These are phyloP conservation scores for Pogona vitticeps DNA, from an alignment of 2,113 vertebrate genomes.

Conservation along the genomic window DNA sequence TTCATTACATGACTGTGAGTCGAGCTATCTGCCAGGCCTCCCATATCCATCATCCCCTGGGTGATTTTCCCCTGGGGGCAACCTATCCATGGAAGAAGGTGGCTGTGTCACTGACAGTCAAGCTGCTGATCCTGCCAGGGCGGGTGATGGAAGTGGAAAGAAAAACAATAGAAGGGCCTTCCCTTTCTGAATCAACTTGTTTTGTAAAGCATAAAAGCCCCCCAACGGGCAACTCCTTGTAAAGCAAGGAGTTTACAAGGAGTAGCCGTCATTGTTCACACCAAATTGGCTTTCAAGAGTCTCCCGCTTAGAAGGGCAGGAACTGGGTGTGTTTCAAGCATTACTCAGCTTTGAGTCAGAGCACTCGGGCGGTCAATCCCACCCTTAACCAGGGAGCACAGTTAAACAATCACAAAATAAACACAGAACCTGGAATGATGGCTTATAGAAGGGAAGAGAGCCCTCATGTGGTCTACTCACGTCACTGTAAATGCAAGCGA, in stretches of 20 bases:
- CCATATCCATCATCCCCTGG: no score
- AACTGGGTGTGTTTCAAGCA: background rate
- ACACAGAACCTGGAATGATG: rapidly evolving
- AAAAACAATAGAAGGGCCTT: no score
- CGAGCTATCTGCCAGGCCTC: no score
- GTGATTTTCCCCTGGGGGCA: no score
- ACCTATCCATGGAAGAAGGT: no score
- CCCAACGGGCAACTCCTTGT: background rate
- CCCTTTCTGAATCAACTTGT: no score
- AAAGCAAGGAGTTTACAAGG: no score
- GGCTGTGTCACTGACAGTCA: no score
- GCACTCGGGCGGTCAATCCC: background rate
- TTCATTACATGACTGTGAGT: no score
- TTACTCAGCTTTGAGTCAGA: background rate
- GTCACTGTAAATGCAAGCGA: background rate
- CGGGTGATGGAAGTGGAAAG: no score
- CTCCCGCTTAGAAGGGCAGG: slow-evolving; percentile 27
- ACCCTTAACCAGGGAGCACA: background rate
- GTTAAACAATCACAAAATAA: rapidly evolving
- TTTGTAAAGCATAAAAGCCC: background rate
- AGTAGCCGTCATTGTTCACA: no score
- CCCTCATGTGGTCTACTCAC: slow-evolving; percentile 50
- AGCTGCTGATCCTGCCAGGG: no score
- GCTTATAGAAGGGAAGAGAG: slow-evolving; percentile 41
- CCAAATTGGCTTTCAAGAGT: background rate